Evolutionary conservation across 2,113 vertebrate genomes (phyloP), one percentile per base, ranked within the genome.

Genomic region (Macquaria australasica): DNA sequence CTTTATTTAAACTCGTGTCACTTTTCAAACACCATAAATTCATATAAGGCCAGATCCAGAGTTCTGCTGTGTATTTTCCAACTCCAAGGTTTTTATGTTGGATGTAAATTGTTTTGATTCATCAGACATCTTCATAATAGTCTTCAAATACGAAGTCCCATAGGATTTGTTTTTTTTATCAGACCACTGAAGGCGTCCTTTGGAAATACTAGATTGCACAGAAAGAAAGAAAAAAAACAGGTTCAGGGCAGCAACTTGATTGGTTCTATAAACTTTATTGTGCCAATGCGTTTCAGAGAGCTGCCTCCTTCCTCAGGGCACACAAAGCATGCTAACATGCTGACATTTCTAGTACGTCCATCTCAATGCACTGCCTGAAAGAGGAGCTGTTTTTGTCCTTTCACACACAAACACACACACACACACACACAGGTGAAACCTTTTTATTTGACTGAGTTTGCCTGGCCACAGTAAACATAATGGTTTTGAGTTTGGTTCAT

Each of bases 181-280:
- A 62, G 60, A 68, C 14, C 31, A 12, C 25, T 39, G 51, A 48
- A 50, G 12, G 15, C 66, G 1, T 67, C 71, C 23, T 8, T 62
- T 67, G 20, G 37, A 80, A 82, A 76, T 20, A 71, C 1, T 23
- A 64, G 7, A 34, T n/a, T 31, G 48, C 34, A 25, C 37, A 23
- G 58, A 60, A 23, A 69, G 45, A n/a, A 59, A 45, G 15, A 68
- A 64, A 21, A 31, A 31, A 31, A 31, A 31, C 1, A 31, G 28
- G 43, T 31, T 21, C 20, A 73, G 1, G 23, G 23, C 18, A 3
- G 66, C 37, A 69, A 34, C 56, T 77, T 31, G 58, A 82, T 76
- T 84, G 69, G 68, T 21, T 84, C 69, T 34, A 51, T 81, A 70
- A 82, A 73, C 51, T 77, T 84, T 63, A 78, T 72, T 68, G 58